Evolutionary conservation across 2,113 vertebrate genomes (phyloP), one percentile per base, ranked within the genome.

Genomic region (Anoplopoma fimbria): DNA sequence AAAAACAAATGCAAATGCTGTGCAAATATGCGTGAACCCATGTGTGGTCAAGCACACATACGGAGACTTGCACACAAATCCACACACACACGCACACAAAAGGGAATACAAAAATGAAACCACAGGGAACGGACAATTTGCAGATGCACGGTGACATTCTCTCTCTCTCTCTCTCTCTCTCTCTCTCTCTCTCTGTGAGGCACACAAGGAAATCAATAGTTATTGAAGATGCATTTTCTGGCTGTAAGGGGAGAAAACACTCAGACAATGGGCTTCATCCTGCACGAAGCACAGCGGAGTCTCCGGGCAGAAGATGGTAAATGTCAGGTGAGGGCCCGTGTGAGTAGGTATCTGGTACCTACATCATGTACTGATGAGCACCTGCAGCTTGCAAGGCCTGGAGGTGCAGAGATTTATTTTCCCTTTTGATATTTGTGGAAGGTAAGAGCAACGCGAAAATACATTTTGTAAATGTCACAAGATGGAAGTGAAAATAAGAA

Each of bases 261-360:
- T 61, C 42, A 61, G 61, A 84, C 76, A 77, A 87, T 58, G 33
- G 75, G 79, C 58, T 69, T 87, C 38, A 82, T 65, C 86, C 72
- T 67, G 64, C 63, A 68, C 36, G 51, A 73, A 51, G 65, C 74
- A 17, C 75, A 61, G 81, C 38, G 10, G 47, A 68, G 78, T 89
- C 87, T 83, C 69, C 75, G 42, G 64, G 77, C 78, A 87, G 82
- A 88, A 92, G 53, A 79, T 69, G 79, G 72, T 84, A 93, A 93
- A 93, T 91, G 90, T 90, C 90, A 89, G 84, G 69, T 53, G 40
- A 77, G 31, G 38, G 75, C 77, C 75, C 23, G 45, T 73, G 79
- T 87, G 75, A 83, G 71, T 53, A 69, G 38, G 61, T n/a, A 73
- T 77, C 27, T 63, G 34, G 49, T 40, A 38, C 70, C 45, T 78